These are phyloP conservation scores for Rhadina sibilatrix DNA, from an alignment of 2,113 vertebrate genomes.

Conservation along the genomic window DNA sequence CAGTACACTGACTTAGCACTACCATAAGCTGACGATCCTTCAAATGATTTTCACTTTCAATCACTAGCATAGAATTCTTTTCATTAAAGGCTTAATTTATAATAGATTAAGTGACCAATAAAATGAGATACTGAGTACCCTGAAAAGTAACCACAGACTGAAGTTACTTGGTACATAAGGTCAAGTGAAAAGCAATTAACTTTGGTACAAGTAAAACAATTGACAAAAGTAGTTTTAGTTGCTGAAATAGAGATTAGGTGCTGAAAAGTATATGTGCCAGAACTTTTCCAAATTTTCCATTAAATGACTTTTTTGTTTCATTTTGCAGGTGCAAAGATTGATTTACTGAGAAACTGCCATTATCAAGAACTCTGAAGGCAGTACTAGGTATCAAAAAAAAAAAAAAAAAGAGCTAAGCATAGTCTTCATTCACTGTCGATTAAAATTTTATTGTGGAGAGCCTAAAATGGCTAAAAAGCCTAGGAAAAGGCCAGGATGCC, in stretches of 20 bases:
- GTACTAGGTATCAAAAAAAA: not conserved
- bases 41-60: not conserved
- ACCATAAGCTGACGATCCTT: not conserved
- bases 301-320: not conserved
- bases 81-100: not conserved
- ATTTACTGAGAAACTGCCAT: not conserved
- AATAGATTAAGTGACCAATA: not conserved
- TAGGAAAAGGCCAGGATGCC: not conserved
- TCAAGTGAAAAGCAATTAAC: not conserved
- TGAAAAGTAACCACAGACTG: not conserved
- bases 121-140: not conserved
- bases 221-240: not conserved
- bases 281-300: not conserved
- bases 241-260: not conserved
- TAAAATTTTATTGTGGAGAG: not conserved
- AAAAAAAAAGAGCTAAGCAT: not conserved
- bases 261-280: not conserved
- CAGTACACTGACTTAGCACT: not conserved
- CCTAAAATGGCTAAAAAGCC: not conserved
- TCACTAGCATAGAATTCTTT: not conserved
- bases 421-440: not conserved
- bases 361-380: not conserved
- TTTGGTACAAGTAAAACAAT: not conserved
- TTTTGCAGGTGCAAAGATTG: not conserved
- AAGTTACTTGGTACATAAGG: not conserved